Conservation (phyloP, 64 coral and sea anemone genomes). For the Dendronephthya gigantea region DNA sequence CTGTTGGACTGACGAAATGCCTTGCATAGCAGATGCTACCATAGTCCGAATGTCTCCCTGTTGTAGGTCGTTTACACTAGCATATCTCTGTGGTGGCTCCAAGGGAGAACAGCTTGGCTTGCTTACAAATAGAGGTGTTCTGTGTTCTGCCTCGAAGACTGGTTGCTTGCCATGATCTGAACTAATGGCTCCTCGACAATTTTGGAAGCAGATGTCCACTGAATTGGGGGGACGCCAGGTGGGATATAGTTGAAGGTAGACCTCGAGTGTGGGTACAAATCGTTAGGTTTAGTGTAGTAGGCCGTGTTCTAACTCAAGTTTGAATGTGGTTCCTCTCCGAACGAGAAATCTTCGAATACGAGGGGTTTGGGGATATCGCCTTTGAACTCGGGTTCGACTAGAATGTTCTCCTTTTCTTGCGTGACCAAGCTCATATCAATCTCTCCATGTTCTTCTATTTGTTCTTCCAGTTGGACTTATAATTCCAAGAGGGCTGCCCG, state of each 20-base stretch:
- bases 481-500: conserved; percentile 9
- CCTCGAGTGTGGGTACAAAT: not conserved
- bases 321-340: too few relatives aligned
- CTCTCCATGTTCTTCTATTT: not conserved
- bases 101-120: not conserved
- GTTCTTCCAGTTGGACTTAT: not conserved
- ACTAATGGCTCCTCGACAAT: too few relatives aligned
- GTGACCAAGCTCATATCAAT: not conserved
- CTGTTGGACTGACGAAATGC: too few relatives aligned
- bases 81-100: not conserved
- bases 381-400: not conserved
- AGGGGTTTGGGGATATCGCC: not conserved
- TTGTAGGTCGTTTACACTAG: not conserved
- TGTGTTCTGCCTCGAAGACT: too few relatives aligned
- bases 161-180: too few relatives aligned
- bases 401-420: not conserved
- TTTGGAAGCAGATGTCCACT: too few relatives aligned
- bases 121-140: not conserved
- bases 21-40: conserved; percentile 23
- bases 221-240: too few relatives aligned
- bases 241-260: too few relatives aligned
- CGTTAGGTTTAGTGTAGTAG: too few relatives aligned
- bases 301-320: too few relatives aligned
- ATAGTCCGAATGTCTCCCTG: not conserved
- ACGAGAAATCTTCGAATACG: not conserved